A percentile compares a stretch with the other conserved stretches of the same genome.
phyloP scores from a whole-genome alignment of 23 tunicate genomes.

The Trididemnum miniatum region DNA sequence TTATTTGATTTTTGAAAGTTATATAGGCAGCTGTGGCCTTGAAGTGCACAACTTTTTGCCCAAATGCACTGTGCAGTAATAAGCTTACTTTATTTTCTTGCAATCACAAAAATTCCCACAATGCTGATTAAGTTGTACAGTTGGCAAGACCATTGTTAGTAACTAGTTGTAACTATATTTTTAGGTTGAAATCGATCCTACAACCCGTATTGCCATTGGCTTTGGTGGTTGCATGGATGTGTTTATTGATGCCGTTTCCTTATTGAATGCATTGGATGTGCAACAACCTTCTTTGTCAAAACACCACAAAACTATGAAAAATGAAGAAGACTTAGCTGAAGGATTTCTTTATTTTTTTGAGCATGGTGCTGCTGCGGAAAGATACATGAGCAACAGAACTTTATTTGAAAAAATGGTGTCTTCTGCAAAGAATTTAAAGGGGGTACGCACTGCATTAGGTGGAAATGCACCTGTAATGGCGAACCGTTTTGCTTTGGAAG shows the following conservation, averaged over 20 bases:
- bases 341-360: constrained; percentile 79
- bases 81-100: too few species aligned
- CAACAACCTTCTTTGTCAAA: constrained; percentile 34
- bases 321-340: constrained; percentile 55
- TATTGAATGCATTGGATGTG: constrained; percentile 41
- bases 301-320: constrained; percentile 48
- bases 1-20: too few species aligned
- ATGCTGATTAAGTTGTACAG: too few species aligned
- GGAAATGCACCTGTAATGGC: constrained; percentile 99
- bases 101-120: too few species aligned
- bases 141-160: too few species aligned
- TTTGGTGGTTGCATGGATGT: constrained; percentile 96
- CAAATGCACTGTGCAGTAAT: too few species aligned
- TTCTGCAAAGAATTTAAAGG: constrained; percentile 31
- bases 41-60: too few species aligned
- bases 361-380: constrained; percentile 91
- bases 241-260: constrained; percentile 77
- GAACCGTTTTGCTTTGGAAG: constrained; percentile 84
- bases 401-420: constrained; percentile 56
- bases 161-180: too few species aligned
- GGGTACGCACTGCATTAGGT: constrained; percentile 45
- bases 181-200: constrained; percentile 48
- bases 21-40: too few species aligned
- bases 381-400: constrained; percentile 46
- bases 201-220: constrained; percentile 65